Evolutionary conservation across 1,140 invertebrate genomes (phyloP).

Genomic region (Macrostomum lignano): DNA sequence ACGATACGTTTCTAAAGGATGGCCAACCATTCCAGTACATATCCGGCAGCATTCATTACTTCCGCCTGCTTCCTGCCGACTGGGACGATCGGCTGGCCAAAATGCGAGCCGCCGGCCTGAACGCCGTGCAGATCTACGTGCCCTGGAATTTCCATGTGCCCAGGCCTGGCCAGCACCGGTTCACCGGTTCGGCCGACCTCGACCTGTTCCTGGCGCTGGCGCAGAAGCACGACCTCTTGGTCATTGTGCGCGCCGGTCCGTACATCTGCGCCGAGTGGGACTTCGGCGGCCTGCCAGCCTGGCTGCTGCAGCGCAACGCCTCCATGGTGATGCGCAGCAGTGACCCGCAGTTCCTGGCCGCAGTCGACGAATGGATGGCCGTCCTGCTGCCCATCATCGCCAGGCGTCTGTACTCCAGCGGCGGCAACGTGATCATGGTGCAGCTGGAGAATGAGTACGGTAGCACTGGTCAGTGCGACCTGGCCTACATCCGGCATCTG

Average conservation of each 20-base stretch:
- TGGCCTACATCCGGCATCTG: constrained; percentile 19
- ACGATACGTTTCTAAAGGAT: too few relatives aligned
- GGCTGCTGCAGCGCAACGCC: constrained; percentile 41
- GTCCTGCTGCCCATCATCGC: constrained; percentile 32
- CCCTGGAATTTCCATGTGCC: constrained; percentile 76
- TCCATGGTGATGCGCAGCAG: constrained; percentile 34
- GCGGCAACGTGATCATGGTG: constrained; percentile 49
- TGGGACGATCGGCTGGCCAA: too few relatives aligned
- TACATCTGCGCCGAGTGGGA: constrained; percentile 67
- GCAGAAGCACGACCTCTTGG: constrained; percentile 45
- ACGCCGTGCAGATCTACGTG: too few relatives aligned
- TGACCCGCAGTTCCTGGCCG: constrained; percentile 31
- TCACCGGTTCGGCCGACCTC: constrained; percentile 46
- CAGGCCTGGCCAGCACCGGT: constrained; percentile 37
- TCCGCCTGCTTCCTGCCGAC: too few relatives aligned
- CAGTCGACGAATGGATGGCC: constrained; percentile 36
- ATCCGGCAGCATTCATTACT: too few relatives aligned
- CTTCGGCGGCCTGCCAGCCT: constrained; percentile 50
- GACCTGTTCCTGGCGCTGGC: constrained; percentile 46
- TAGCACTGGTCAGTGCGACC: constrained; percentile 45
- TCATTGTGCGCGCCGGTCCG: constrained; percentile 59
- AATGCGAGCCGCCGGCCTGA: too few relatives aligned
- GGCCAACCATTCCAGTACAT: too few relatives aligned
- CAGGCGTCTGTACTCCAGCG: constrained; percentile 39
- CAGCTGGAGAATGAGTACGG: constrained; percentile 84